Evolutionary conservation across 2,113 vertebrate species (phyloP).

Genomic region (Ophiodon elongatus): DNA sequence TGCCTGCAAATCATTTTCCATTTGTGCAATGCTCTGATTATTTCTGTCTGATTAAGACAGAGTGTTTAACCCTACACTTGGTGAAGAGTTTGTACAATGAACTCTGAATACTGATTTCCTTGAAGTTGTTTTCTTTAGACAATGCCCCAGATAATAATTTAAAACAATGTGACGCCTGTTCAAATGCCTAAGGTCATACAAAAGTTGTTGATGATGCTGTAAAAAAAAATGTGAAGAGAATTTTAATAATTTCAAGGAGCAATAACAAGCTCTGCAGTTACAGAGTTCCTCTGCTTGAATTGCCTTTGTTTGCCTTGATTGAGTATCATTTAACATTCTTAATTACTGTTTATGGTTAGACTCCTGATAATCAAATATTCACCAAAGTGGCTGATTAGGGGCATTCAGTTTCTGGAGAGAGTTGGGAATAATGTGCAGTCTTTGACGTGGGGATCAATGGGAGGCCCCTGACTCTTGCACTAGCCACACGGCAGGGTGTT

Average conservation of each 20-base stretch:
- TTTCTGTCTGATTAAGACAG: conserved; percentile 15
- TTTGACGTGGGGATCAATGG: conserved; percentile 56
- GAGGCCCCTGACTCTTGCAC: conserved; percentile 37
- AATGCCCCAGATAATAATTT: background rate
- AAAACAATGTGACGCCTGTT: background rate
- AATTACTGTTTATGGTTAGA: conserved; percentile 61
- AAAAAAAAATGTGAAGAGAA: background rate
- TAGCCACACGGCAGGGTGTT: conserved; percentile 27
- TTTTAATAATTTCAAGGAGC: background rate
- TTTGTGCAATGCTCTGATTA: conserved; percentile 39
- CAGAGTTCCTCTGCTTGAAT: conserved; percentile 27
- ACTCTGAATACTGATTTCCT: background rate
- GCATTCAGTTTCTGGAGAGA: conserved; percentile 18
- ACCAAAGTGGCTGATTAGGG: conserved; percentile 51
- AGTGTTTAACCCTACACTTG: conserved; percentile 2
- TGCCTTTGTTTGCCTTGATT: conserved; percentile 51
- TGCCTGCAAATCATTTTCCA: conserved; percentile 39
- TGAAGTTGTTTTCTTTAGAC: conserved; percentile 13
- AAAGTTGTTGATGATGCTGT: background rate
- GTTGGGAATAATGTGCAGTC: conserved; percentile 39
- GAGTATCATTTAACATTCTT: conserved; percentile 58
- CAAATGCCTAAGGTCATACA: background rate
- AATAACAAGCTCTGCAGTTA: too few species aligned
- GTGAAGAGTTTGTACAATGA: background rate
- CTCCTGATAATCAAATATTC: conserved; percentile 54